Evolutionary conservation across 2,888 invertebrate species (phyloP).

Genomic region (Altica lythri): DNA sequence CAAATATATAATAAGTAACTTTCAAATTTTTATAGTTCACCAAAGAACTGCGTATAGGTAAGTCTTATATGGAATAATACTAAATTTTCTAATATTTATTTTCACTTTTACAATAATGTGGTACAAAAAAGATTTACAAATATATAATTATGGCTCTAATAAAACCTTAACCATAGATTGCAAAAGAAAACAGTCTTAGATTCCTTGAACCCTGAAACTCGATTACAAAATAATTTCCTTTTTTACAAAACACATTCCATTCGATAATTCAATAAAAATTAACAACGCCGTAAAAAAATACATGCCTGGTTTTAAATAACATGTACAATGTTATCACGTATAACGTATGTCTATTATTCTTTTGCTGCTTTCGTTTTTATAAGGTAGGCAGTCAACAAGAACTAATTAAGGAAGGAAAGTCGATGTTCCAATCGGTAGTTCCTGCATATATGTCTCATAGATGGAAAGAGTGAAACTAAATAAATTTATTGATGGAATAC

Average conservation of each 20-base stretch:
- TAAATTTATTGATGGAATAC: slow-evolving; percentile 16
- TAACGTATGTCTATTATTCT: slow-evolving; percentile 6
- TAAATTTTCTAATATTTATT: too few species aligned
- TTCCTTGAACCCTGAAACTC: too few species aligned
- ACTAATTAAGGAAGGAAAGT: slow-evolving; percentile 25
- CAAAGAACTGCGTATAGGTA: too few species aligned
- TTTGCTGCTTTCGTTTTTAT: slow-evolving; percentile 20
- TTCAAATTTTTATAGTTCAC: too few species aligned
- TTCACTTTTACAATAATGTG: too few species aligned
- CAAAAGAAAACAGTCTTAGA: too few species aligned
- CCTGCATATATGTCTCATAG: slow-evolving; percentile 18
- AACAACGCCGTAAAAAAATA: slow-evolving; percentile 3
- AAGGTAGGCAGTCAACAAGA: slow-evolving; percentile 10
- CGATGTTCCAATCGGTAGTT: slow-evolving; percentile 18
- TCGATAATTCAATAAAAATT: slow-evolving; percentile 5
- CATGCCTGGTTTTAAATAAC: not conserved
- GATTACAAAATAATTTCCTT: too few species aligned
- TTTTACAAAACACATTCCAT: not conserved
- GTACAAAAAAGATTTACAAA: too few species aligned
- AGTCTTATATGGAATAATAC: too few species aligned
- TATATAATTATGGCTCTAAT: too few species aligned
- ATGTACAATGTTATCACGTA: slow-evolving; percentile 13
- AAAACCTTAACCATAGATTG: too few species aligned
- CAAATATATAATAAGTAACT: too few species aligned
- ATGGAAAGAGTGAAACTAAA: slow-evolving; percentile 18